Percentiles rank a stretch among this genome's conserved stretches.
Evolutionary conservation across 2,797 vertebrate genomes (phyloP).

Genomic region (Todus mexicanus): DNA sequence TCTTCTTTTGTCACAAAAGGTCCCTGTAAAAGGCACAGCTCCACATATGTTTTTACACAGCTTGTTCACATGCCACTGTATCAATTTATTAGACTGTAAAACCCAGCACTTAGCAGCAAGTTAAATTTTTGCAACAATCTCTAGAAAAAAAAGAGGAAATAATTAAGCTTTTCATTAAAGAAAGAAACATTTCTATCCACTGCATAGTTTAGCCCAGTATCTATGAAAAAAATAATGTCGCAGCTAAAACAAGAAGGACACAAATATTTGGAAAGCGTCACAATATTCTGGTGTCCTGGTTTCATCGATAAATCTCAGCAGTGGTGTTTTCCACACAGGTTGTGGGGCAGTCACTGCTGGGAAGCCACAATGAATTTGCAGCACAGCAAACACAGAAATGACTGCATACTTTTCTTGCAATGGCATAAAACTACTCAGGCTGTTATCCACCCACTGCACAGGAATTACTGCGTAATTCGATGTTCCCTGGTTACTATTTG

Average conservation of each 20-base stretch:
- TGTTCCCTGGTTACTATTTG: background rate
- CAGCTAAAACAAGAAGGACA: background rate
- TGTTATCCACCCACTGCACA: background rate
- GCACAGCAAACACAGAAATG: background rate
- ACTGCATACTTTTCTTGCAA: background rate
- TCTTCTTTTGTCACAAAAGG: background rate
- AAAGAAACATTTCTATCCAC: background rate
- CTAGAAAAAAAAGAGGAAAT: background rate
- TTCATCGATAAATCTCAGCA: background rate
- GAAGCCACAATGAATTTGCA: background rate
- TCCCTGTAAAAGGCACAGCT: background rate
- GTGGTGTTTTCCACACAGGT: background rate
- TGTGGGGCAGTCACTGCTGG: background rate
- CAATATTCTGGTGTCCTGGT: background rate
- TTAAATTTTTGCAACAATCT: background rate
- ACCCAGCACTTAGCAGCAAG: background rate
- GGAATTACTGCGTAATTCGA: background rate
- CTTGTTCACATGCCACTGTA: background rate
- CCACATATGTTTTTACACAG: background rate
- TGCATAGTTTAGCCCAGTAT: background rate
- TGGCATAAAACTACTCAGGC: background rate
- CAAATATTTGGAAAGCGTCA: background rate
- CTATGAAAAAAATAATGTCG: background rate
- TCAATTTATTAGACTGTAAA: slow-evolving; percentile 2
- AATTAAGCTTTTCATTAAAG: background rate